Conservation (phyloP, 2,113 vertebrate species). For the Atractosteus spatula region DNA sequence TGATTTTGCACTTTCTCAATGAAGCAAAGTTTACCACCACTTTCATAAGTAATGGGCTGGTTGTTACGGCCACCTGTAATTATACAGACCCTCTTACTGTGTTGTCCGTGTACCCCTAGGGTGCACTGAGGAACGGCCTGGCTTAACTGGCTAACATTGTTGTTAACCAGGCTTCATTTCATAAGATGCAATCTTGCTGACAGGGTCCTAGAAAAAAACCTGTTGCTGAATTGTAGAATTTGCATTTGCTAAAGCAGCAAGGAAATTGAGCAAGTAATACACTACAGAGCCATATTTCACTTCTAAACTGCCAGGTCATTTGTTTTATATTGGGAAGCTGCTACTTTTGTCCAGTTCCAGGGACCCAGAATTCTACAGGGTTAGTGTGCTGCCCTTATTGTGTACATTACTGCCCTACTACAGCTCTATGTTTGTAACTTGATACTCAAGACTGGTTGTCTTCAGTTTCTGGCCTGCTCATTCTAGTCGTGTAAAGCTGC, state of each 20-base stretch:
- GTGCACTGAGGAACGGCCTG: too few relatives aligned
- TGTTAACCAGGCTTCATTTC: too few relatives aligned
- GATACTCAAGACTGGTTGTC: too few relatives aligned
- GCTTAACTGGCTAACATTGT: too few relatives aligned
- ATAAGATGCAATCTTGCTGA: too few relatives aligned
- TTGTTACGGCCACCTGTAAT: conserved; percentile 13
- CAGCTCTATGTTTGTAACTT: too few relatives aligned
- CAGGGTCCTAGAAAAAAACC: too few relatives aligned
- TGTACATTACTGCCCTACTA: too few relatives aligned
- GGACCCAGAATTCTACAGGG: conserved; percentile 32
- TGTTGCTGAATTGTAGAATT: conserved; percentile 5
- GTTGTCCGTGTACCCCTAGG: too few relatives aligned
- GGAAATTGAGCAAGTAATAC: conserved; percentile 31
- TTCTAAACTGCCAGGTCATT: conserved; percentile 62
- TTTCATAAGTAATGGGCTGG: conserved; percentile 10
- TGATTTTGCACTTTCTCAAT: conserved; percentile 29
- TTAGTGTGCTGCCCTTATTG: too few relatives aligned
- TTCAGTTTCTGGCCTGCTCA: too few relatives aligned
- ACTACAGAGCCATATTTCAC: conserved; percentile 46
- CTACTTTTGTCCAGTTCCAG: conserved; percentile 46
- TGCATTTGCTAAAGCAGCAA: conserved; percentile 41
- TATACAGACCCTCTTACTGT: not conserved
- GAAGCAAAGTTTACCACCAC: conserved; percentile 34
- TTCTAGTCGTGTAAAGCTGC: not conserved
- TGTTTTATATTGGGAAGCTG: conserved; percentile 40